Percentiles rank a stretch among this genome's conserved stretches.
Conservation (phyloP, 2,888 invertebrate species). For the Luperina nickerlii region DNA sequence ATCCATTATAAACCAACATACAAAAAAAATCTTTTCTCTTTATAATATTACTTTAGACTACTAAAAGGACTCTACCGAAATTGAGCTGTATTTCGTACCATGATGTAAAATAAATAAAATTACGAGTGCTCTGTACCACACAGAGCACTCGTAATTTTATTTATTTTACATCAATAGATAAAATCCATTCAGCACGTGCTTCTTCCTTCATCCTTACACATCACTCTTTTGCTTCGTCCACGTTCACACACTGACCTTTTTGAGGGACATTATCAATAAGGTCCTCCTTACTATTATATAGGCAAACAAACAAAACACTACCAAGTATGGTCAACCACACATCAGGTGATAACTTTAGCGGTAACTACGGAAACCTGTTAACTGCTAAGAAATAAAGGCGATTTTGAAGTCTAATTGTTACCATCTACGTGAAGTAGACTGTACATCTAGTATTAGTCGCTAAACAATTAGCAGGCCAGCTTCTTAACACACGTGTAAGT, state of each 20-base stretch:
- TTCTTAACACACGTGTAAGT: slow-evolving; percentile 66
- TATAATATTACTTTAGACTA: background rate
- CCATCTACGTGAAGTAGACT: slow-evolving; percentile 2
- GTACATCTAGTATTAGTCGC: slow-evolving; percentile 34
- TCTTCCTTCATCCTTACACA: background rate
- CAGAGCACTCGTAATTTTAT: background rate
- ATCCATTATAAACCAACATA: no score
- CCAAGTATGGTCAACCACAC: slow-evolving; percentile 8
- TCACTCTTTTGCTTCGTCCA: background rate
- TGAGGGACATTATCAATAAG: background rate
- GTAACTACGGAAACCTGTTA: background rate
- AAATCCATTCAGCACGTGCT: background rate
- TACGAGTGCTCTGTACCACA: no score
- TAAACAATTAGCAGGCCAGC: slow-evolving; percentile 57
- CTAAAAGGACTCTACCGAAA: background rate
- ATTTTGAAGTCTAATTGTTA: background rate
- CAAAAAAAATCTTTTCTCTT: no score
- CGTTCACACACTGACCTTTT: background rate
- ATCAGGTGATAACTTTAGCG: background rate
- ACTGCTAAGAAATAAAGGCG: background rate
- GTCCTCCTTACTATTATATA: background rate
- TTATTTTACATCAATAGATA: background rate
- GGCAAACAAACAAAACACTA: slow-evolving; percentile 25
- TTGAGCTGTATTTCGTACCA: background rate
- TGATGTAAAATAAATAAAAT: no score